These are phyloP conservation scores for Eleginops maclovinus DNA, from an alignment of 2,113 vertebrate species.

Conservation along the genomic window DNA sequence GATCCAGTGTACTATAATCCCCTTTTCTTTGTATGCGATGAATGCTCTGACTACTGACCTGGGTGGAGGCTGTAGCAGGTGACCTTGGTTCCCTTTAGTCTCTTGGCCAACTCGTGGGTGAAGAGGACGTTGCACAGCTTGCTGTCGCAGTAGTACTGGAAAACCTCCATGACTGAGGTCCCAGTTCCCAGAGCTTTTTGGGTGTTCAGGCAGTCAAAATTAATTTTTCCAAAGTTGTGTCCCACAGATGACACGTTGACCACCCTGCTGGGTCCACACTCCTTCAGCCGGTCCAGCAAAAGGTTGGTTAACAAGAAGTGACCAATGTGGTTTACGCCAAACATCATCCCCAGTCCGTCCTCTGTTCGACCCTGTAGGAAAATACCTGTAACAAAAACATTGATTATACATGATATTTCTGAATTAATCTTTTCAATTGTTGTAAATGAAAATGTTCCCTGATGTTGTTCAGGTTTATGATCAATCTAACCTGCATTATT, in stretches of 20 bases:
- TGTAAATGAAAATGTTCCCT: no score
- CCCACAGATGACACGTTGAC: constrained; percentile 84
- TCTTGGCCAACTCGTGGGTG: constrained; percentile 85
- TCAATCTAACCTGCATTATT: constrained; percentile 90
- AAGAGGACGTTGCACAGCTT: constrained; percentile 93
- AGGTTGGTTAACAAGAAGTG: constrained; percentile 91
- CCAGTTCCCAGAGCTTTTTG: constrained; percentile 73
- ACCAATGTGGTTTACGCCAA: constrained; percentile 90
- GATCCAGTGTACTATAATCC: background rate
- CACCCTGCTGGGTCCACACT: constrained; percentile 84
- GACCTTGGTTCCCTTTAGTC: constrained; percentile 84
- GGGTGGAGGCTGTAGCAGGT: constrained; percentile 90
- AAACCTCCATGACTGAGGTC: constrained; percentile 38
- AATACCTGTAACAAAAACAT: constrained; percentile 63
- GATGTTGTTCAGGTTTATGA: background rate
- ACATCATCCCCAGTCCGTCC: constrained; percentile 86
- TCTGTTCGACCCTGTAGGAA: constrained; percentile 77
- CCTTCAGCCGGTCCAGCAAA: constrained; percentile 87
- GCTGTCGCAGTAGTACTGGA: constrained; percentile 87
- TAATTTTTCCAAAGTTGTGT: constrained; percentile 81
- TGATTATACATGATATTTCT: background rate
- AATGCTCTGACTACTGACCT: constrained; percentile 80
- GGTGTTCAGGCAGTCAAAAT: constrained; percentile 77
- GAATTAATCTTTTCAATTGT: background rate
- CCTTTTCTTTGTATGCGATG: background rate